Conservation (phyloP, 1,140 invertebrate species). For the Telenomus remus region DNA sequence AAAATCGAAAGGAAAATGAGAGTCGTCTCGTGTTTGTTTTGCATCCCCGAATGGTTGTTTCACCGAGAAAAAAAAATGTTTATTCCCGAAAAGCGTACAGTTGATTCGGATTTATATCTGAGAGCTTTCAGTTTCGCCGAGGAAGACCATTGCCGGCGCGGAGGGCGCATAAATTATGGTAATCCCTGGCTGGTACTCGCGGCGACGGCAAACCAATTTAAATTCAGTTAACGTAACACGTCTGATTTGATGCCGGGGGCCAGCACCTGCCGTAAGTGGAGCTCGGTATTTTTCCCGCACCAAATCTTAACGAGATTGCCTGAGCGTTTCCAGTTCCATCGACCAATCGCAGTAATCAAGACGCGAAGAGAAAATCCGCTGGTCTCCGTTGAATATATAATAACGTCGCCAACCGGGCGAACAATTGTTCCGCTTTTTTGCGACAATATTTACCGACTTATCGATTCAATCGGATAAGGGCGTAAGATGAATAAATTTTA, state of each 20-base stretch:
- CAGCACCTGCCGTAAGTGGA: constrained; percentile 70
- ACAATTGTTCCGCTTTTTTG: constrained; percentile 7
- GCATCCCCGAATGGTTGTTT: constrained; percentile 13
- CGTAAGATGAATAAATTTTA: constrained; percentile 46
- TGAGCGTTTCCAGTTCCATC: constrained; percentile 11
- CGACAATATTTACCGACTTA: constrained; percentile 34
- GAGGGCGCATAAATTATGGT: constrained; percentile 74
- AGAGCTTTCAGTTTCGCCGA: constrained; percentile 56
- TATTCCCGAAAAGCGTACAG: constrained; percentile 67
- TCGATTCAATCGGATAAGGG: constrained; percentile 40
- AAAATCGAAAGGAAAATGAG: constrained; percentile 19
- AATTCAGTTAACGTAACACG: constrained; percentile 73
- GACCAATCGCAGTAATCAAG: not conserved
- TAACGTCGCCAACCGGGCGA: constrained; percentile 1
- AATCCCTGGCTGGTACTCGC: constrained; percentile 59
- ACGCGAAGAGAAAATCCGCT: not conserved
- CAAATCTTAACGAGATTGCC: constrained; percentile 64
- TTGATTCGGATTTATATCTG: constrained; percentile 73
- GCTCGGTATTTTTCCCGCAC: constrained; percentile 64
- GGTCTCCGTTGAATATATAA: not conserved
- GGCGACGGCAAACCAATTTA: constrained; percentile 65
- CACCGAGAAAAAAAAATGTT: constrained; percentile 62
- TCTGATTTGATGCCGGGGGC: constrained; percentile 69
- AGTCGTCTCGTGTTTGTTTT: no score
- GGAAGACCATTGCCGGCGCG: constrained; percentile 56